These are phyloP conservation scores for Spondyliosoma cantharus DNA, from an alignment of 2,797 vertebrate species.

Conservation along the genomic window DNA sequence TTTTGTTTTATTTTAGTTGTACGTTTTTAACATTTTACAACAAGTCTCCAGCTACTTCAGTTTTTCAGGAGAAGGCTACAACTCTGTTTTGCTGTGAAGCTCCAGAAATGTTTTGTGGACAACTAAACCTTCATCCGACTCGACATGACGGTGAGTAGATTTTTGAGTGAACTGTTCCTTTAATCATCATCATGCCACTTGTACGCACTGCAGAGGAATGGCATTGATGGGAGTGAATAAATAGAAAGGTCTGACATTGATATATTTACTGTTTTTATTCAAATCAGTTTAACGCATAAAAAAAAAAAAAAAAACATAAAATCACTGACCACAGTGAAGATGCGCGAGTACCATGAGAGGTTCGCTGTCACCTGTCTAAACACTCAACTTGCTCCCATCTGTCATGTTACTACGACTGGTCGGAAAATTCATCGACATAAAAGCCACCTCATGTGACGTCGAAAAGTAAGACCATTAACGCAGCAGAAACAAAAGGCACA, in stretches of 20 bases:
- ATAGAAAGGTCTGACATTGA: background rate
- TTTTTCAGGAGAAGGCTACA: no score
- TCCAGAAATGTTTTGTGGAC: no score
- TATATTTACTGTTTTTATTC: conserved; percentile 19
- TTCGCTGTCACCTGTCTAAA: background rate
- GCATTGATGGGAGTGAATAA: background rate
- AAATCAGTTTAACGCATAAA: background rate
- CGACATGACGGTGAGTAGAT: no score
- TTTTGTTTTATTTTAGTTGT: no score
- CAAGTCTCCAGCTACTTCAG: no score
- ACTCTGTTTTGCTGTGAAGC: no score
- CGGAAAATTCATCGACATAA: background rate
- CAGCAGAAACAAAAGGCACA: conserved; percentile 40
- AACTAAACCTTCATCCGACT: no score
- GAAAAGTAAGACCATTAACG: conserved; percentile 19
- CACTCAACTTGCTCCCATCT: background rate
- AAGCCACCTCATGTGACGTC: conserved; percentile 47
- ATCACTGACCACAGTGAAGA: background rate
- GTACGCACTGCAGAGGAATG: background rate
- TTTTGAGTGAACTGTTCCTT: no score
- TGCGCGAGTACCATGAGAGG: background rate
- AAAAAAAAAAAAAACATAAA: no score
- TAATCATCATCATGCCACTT: background rate
- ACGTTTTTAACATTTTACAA: no score
- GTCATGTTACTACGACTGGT: conserved; percentile 9